phyloP scores from a whole-genome alignment of 2,888 invertebrate species.

The Tupiocoris notatus region DNA sequence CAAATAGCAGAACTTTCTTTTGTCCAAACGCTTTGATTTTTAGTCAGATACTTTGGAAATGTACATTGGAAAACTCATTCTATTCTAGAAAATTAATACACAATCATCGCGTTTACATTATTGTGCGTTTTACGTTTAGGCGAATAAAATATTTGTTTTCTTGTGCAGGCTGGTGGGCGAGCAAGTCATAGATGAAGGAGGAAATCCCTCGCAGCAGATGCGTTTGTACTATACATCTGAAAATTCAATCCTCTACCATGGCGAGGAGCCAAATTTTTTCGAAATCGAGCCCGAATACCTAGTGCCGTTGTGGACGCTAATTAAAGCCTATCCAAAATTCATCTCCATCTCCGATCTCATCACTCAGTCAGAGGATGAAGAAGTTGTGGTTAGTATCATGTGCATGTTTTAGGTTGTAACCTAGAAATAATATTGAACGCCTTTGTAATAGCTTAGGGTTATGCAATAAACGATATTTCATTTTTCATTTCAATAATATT shows the following conservation, averaged over 20 bases:
- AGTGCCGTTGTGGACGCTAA: slow-evolving; percentile 68
- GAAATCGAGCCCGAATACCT: slow-evolving; percentile 66
- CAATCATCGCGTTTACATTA: neutral
- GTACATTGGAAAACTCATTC: no score
- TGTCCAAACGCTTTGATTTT: no score
- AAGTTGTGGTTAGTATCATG: slow-evolving; percentile 46
- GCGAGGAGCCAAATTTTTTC: slow-evolving; percentile 71
- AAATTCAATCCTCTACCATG: slow-evolving; percentile 83
- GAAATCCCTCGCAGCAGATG: slow-evolving; percentile 52
- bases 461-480: no score
- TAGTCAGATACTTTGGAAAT: no score
- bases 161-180: slow-evolving; percentile 63
- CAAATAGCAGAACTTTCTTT: no score
- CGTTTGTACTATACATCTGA: slow-evolving; percentile 79
- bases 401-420: no score
- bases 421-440: no score
- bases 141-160: neutral
- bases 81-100: no score
- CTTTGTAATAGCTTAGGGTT: no score
- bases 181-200: slow-evolving; percentile 54
- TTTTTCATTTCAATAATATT: no score
- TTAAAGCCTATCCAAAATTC: slow-evolving; percentile 75
- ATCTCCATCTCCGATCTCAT: slow-evolving; percentile 71
- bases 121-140: neutral
- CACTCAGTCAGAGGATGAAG: slow-evolving; percentile 62